Evolutionary conservation across 2,113 vertebrate genomes (phyloP).

Genomic region (Stercorarius parasiticus): DNA sequence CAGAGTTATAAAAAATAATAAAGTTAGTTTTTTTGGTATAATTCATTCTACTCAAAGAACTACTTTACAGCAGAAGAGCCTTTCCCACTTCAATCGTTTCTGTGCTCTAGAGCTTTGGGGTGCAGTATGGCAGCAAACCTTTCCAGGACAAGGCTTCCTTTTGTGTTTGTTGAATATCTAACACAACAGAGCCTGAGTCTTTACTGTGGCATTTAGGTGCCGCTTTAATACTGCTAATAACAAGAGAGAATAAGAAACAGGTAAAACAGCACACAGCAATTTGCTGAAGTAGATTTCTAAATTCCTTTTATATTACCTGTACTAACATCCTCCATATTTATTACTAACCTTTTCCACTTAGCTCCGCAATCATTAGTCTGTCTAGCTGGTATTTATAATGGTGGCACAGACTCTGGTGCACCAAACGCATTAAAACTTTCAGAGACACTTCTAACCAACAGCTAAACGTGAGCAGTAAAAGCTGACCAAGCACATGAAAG

Average conservation of each 20-base stretch:
- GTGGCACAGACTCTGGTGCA: not conserved
- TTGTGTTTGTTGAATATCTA: not conserved
- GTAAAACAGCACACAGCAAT: constrained; percentile 7
- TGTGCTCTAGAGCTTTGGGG: not conserved
- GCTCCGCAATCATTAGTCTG: constrained; percentile 44
- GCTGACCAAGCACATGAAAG: constrained; percentile 58
- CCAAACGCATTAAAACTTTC: not conserved
- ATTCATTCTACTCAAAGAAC: not conserved
- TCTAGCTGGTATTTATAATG: constrained; percentile 30
- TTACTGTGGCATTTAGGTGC: not conserved
- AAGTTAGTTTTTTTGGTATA: not conserved
- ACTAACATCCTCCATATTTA: constrained; percentile 47
- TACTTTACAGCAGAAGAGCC: not conserved
- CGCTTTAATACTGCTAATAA: not conserved
- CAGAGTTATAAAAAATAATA: not conserved
- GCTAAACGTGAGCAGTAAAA: constrained; percentile 13
- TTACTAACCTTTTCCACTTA: constrained; percentile 48
- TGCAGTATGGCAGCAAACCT: not conserved
- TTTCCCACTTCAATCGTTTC: not conserved
- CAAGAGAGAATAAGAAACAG: not conserved
- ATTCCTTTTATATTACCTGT: constrained; percentile 41
- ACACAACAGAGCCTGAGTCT: not conserved
- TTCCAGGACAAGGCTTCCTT: not conserved
- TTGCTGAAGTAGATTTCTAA: constrained; percentile 33
- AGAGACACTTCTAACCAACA: constrained; percentile 12